phyloP scores from a whole-genome alignment of 2,113 vertebrate species.

The Colinus virginianus region DNA sequence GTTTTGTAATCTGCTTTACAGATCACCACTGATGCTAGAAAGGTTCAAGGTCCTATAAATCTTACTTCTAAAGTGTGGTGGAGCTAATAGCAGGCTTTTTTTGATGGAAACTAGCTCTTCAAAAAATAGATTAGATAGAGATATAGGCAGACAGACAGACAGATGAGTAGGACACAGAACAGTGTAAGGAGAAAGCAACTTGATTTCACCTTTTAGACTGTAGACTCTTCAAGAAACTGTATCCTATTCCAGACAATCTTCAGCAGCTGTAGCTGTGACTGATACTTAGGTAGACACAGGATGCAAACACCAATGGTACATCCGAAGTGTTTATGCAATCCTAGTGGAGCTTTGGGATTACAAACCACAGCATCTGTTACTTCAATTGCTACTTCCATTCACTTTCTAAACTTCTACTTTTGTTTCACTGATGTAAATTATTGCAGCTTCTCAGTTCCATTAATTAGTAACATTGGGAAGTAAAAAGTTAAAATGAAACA shows the following conservation, averaged over 20 bases:
- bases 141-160: no score
- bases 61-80: not conserved
- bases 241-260: not conserved
- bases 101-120: not conserved
- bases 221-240: not conserved
- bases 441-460: slow-evolving; percentile 1
- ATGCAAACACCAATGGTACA: not conserved
- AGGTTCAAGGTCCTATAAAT: not conserved
- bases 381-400: not conserved
- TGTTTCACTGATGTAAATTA: slow-evolving; percentile 5
- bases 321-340: not conserved
- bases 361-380: not conserved
- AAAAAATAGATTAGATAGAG: not conserved
- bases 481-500: not conserved
- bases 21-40: not conserved
- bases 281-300: not conserved
- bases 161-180: not conserved
- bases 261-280: not conserved
- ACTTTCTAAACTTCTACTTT: not conserved
- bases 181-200: not conserved
- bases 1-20: not conserved
- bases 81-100: not conserved
- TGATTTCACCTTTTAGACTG: not conserved
- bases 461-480: not conserved
- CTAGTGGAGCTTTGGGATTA: not conserved